phyloP scores from a whole-genome alignment of 64 coral and sea anemone species.

The Actinia equina region DNA sequence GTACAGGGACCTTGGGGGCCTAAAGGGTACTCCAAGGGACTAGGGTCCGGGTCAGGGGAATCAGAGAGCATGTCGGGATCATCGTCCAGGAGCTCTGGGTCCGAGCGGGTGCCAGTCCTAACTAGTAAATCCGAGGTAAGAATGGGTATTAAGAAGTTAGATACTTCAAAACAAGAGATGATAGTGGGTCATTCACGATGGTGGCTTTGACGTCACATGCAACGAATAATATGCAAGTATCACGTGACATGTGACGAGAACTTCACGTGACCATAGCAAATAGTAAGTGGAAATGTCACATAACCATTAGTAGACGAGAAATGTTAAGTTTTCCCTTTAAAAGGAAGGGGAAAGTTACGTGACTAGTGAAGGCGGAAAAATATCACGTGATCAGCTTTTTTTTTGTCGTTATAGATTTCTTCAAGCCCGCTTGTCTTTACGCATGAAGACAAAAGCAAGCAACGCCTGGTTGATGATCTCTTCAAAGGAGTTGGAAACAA shows the following conservation, averaged over 20 bases:
- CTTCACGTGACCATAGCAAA: no score
- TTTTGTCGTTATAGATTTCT: neutral
- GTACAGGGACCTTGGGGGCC: constrained; percentile 47
- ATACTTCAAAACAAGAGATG: neutral
- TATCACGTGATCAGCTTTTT: neutral
- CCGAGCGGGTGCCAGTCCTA: constrained; percentile 6
- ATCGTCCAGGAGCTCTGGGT: constrained; percentile 55
- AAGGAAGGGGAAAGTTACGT: no score
- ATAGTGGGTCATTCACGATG: no score
- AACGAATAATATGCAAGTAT: no score
- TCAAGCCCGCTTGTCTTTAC: constrained; percentile 23
- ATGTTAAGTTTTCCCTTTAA: no score
- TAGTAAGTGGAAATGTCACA: no score
- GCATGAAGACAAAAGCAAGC: constrained; percentile 34
- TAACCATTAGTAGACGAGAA: no score
- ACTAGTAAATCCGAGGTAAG: constrained; percentile 37
- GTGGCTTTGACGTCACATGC: no score
- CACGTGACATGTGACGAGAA: no score
- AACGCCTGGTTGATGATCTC: constrained; percentile 31
- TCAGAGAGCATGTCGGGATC: constrained; percentile 54
- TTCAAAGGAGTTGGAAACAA: constrained; percentile 57
- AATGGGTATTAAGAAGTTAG: neutral
- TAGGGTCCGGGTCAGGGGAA: constrained; percentile 33
- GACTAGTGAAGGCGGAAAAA: no score
- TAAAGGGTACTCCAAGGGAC: constrained; percentile 43